Percentiles rank a stretch among this genome's conserved stretches.
phyloP scores from a whole-genome alignment of 2,888 invertebrate genomes.

The Rhagonycha lutea region DNA sequence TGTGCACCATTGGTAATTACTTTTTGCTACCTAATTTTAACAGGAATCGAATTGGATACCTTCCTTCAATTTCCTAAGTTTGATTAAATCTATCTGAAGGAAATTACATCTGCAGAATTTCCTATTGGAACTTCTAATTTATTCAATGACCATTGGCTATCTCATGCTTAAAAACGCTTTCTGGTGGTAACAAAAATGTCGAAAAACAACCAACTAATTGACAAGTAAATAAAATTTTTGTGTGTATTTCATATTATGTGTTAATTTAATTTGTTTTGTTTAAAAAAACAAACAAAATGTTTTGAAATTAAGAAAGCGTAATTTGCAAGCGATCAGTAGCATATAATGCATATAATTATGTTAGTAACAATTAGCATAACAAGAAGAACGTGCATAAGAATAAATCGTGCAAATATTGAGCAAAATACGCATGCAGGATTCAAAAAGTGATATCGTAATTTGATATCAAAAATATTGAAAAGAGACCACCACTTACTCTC shows the following conservation, averaged over 20 bases:
- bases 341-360: neutral
- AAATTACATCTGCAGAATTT: too few relatives aligned
- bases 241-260: neutral
- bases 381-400: neutral
- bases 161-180: too few relatives aligned
- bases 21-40: too few relatives aligned
- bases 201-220: too few relatives aligned
- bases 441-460: slow-evolving; percentile 34
- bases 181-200: too few relatives aligned
- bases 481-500: slow-evolving; percentile 57
- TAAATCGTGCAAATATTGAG: slow-evolving; percentile 34
- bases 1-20: too few relatives aligned
- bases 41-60: too few relatives aligned
- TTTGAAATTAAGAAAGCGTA: neutral
- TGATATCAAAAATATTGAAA: slow-evolving; percentile 38
- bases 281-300: neutral
- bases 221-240: neutral
- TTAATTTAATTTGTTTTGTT: neutral
- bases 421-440: slow-evolving; percentile 44
- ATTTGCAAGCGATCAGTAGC: neutral
- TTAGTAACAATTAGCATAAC: neutral
- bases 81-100: too few relatives aligned
- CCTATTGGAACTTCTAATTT: too few relatives aligned
- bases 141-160: too few relatives aligned
- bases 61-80: too few relatives aligned